Evolutionary conservation across 2,113 vertebrate species (phyloP), one percentile per base, ranked within the genome.

Genomic region (Brachypteracias leptosomus): DNA sequence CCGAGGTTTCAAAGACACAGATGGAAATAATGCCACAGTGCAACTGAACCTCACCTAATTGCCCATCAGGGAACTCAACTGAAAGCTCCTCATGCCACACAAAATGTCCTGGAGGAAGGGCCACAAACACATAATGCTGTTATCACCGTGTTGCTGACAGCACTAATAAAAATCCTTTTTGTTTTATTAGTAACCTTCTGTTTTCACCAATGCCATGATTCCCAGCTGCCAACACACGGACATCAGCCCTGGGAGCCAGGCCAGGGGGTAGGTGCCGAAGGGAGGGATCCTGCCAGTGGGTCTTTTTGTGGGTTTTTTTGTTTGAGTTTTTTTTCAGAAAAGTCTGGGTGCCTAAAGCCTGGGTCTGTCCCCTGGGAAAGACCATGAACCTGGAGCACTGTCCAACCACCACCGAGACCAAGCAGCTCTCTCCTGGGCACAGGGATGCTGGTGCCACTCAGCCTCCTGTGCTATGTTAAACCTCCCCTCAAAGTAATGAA

Each of bases 401-500:
- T 21, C 15, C 42, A 46, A 7, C 11, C 5, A 0, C 29, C 24
- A 29, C 0, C 42, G 0, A 82, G 55, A 47, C 10, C 38, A 9
- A 24, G 52, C 3, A 1, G 9, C 24, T 92, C 22, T 13, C 21
- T 35, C 70, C 59, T 7, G 2, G 44, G n/a, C 47, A 26, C 16
- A 6, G n/a, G 35, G 61, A 44, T 28, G 38, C 51, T 58, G 21
- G 21, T 57, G 24, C 63, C 2, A 12, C 44, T 76, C 40, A 59
- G 67, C 25, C 22, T 74, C 49, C 35, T 19, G 25, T 14, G 3
- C 46, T 72, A 0, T 36, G 35, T 74, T 67, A 77, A 68, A 28
- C 26, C 33, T 74, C 20, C 70, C 29, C 51, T 80, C 25, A 11
- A 31, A 90, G 77, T 52, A 92, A 92, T 88, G 87, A 96, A 96